phyloP scores from a whole-genome alignment of 1,140 invertebrate species.

The Physella acuta region DNA sequence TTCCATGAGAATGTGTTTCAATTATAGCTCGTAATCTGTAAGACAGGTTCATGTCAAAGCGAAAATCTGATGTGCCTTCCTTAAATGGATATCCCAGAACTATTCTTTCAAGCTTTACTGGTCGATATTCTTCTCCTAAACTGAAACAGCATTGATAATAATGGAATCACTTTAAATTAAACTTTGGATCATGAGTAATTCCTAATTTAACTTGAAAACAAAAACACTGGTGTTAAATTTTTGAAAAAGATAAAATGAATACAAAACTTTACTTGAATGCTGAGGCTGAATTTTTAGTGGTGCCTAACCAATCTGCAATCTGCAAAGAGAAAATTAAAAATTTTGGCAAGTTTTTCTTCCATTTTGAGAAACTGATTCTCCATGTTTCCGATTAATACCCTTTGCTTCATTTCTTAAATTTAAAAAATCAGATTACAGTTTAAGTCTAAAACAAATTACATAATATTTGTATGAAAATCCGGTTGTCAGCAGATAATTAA shows the following conservation, averaged over 20 bases:
- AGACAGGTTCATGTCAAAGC: conserved; percentile 75
- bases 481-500: too few relatives aligned
- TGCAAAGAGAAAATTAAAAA: conserved; percentile 36
- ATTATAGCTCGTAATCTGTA: conserved; percentile 75
- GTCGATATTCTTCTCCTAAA: conserved; percentile 71
- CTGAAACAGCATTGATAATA: too few relatives aligned
- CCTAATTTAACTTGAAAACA: background rate
- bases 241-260: background rate
- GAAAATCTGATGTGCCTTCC: conserved; percentile 66
- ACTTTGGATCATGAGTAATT: background rate
- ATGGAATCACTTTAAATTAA: background rate
- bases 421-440: too few relatives aligned
- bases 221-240: background rate
- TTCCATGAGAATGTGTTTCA: conserved; percentile 70
- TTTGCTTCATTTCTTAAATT: too few relatives aligned
- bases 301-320: conserved; percentile 71
- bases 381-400: too few relatives aligned
- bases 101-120: conserved; percentile 73
- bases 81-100: conserved; percentile 70
- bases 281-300: conserved; percentile 46
- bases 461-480: too few relatives aligned
- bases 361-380: too few relatives aligned
- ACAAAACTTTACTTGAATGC: conserved; percentile 56
- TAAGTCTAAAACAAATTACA: too few relatives aligned
- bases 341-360: too few relatives aligned